Evolutionary conservation across 2,113 vertebrate species (phyloP).

Genomic region (Calidris pygmaea): DNA sequence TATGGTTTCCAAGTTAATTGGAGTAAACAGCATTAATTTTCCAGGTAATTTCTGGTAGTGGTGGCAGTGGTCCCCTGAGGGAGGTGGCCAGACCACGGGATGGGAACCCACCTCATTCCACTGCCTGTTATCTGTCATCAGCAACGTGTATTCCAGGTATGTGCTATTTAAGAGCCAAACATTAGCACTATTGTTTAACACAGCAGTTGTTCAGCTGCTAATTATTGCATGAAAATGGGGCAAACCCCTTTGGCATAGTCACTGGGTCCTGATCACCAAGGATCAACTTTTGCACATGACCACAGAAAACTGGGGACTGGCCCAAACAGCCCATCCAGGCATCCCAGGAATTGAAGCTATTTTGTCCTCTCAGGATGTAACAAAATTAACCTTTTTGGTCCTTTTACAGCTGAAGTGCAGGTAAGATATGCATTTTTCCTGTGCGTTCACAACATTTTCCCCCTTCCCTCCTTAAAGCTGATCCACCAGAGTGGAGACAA

Average conservation of each 20-base stretch:
- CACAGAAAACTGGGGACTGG: background rate
- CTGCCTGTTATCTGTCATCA: background rate
- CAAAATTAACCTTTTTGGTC: background rate
- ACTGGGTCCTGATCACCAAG: background rate
- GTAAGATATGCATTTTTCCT: background rate
- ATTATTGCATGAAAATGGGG: background rate
- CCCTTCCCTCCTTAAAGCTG: background rate
- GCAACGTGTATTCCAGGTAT: background rate
- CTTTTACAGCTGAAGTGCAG: background rate
- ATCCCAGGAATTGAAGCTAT: background rate
- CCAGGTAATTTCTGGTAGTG: background rate
- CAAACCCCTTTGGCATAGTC: background rate
- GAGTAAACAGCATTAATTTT: background rate
- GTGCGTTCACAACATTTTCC: background rate
- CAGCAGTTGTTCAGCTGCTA: background rate
- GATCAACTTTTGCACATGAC: rapidly evolving
- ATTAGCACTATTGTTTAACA: background rate
- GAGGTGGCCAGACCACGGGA: background rate
- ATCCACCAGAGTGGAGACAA: background rate
- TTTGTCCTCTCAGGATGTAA: background rate
- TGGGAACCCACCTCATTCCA: background rate
- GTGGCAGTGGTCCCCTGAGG: background rate
- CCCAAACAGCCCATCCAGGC: background rate
- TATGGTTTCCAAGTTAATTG: background rate
- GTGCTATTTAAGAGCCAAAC: background rate